A percentile compares a stretch with the other conserved stretches of the same genome.
These are phyloP conservation scores for Meloe dianella DNA, from an alignment of 2,888 invertebrate genomes.

Conservation along the genomic window DNA sequence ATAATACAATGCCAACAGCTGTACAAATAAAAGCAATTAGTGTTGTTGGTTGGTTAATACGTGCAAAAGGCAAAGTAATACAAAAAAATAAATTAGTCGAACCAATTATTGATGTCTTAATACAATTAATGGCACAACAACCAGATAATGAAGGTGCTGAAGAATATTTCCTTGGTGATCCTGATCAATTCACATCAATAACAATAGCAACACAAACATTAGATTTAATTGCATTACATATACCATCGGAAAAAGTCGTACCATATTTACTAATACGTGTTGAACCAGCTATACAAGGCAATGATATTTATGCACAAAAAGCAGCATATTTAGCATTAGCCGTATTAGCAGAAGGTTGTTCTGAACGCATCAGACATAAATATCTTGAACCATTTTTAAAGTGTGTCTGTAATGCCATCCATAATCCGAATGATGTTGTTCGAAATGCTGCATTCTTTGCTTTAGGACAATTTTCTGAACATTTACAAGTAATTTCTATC, in stretches of 20 bases:
- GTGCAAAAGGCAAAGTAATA: slow-evolving; percentile 74
- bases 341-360: slow-evolving; percentile 79
- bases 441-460: slow-evolving; percentile 80
- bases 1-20: slow-evolving; percentile 64
- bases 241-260: slow-evolving; percentile 78
- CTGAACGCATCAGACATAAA: slow-evolving; percentile 74
- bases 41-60: slow-evolving; percentile 69
- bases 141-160: slow-evolving; percentile 68
- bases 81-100: slow-evolving; percentile 74
- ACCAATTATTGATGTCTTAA: slow-evolving; percentile 71
- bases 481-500: slow-evolving; percentile 65
- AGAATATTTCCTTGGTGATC: slow-evolving; percentile 69
- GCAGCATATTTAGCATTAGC: slow-evolving; percentile 77
- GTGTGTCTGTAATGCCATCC: slow-evolving; percentile 74
- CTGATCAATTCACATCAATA: slow-evolving; percentile 68
- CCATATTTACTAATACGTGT: slow-evolving; percentile 70
- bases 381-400: slow-evolving; percentile 73
- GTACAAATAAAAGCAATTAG: slow-evolving; percentile 73
- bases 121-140: slow-evolving; percentile 71
- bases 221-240: slow-evolving; percentile 74
- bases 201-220: slow-evolving; percentile 76
- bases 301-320: slow-evolving; percentile 69
- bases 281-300: slow-evolving; percentile 69
- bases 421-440: slow-evolving; percentile 68
- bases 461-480: slow-evolving; percentile 81